Evolutionary conservation across 2,797 vertebrate species (phyloP), one percentile per base, ranked within the genome.

Genomic region (Myotis daubentonii): DNA sequence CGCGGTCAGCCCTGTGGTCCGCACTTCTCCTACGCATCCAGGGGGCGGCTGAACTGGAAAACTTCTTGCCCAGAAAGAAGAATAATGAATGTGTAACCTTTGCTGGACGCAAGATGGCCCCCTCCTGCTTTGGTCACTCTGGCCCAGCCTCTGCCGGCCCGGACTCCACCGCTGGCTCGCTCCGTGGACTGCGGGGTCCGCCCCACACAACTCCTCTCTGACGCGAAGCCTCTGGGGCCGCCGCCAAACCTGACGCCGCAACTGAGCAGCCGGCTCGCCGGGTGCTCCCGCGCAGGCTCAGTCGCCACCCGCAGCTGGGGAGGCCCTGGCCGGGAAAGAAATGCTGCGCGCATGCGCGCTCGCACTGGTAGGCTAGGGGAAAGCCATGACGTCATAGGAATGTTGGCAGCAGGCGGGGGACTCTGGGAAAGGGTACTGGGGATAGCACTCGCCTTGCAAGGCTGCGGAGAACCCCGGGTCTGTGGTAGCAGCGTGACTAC

Each of bases 371-470:
- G 30, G 8, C 0, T 44, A 28, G 5, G 62, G 10, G 10, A 53
- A 38, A 44, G 13, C 57, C 6, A 1, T 38, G 66, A 53, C 0
- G 36, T 20, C 74, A 49, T 0, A 0, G 10, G 28, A 6, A 22
- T 0, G 7, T 0, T 3, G 11, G 1, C 72, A 62, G 4, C 89
- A 38, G 4, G 86, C 66, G 84, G 0, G 19, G 2, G 30, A 15
- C 3, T 15, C 2, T 6, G 1, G 0, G 1, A 7, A 0, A 0
- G 3, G 10, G 19, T 6, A 0, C 15, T 0, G 4, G n/a, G 16
- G 13, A 25, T 5, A 8, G 0, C 2, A 0, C 2, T 9, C 6
- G 0, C 8, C 19, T 15, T 0, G 3, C 10, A 0, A 4, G 5
- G 22, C 25, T 22, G 23, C 0, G 38, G 5, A 15, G 76, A 9